phyloP scores from a whole-genome alignment of 2,888 invertebrate genomes.

The Danaus chrysippus region DNA sequence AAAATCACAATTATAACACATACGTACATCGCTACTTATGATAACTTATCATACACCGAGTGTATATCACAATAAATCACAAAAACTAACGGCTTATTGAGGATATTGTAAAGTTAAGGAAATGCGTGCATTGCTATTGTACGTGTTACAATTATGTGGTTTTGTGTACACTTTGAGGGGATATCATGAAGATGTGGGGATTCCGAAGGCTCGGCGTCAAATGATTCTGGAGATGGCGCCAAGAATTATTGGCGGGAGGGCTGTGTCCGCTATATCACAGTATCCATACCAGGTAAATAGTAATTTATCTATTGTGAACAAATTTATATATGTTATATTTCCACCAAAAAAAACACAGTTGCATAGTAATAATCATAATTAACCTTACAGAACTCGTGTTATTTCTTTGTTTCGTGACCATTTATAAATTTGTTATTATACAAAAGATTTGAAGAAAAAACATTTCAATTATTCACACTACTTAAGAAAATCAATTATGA shows the following conservation, averaged over 20 bases:
- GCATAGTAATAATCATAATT: too few species aligned
- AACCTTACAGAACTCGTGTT: too few species aligned
- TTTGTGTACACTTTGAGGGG: neutral
- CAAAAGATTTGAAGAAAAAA: too few species aligned
- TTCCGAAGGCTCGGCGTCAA: neutral
- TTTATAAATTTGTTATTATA: too few species aligned
- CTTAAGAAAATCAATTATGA: too few species aligned
- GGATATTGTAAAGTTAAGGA: neutral
- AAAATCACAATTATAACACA: too few species aligned
- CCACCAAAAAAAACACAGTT: neutral
- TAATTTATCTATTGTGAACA: neutral
- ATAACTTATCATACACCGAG: too few species aligned
- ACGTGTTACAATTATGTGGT: neutral
- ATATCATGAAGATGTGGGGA: constrained; percentile 1
- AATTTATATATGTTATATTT: neutral
- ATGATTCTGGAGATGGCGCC: neutral
- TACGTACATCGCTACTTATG: too few species aligned
- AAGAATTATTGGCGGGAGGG: neutral
- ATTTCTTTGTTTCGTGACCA: too few species aligned
- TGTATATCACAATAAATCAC: too few species aligned
- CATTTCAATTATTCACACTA: too few species aligned
- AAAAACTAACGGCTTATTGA: too few species aligned
- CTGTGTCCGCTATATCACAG: neutral
- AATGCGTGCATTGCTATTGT: neutral
- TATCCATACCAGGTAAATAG: constrained; percentile 1